phyloP scores from a whole-genome alignment of 2,113 vertebrate species.

The Cyprinus carpio region DNA sequence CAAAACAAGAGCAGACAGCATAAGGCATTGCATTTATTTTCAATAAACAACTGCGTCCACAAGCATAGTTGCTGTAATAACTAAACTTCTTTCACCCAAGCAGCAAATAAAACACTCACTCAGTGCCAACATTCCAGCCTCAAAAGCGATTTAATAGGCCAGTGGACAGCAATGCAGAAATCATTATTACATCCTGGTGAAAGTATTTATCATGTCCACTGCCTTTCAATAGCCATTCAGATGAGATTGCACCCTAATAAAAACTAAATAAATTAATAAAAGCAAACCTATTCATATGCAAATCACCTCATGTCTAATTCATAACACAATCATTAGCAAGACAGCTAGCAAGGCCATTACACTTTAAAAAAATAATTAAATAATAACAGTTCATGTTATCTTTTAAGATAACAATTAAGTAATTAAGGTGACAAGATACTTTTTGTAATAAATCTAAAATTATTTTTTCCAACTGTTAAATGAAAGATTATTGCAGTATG shows the following conservation, averaged over 20 bases:
- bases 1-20: not conserved
- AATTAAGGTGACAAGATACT: not conserved
- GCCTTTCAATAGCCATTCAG: slow-evolving; percentile 61
- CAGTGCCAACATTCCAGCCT: slow-evolving; percentile 71
- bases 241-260: not conserved
- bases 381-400: not conserved
- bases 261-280: slow-evolving; percentile 17
- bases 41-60: not conserved
- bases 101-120: slow-evolving; percentile 67
- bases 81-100: slow-evolving; percentile 57
- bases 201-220: slow-evolving; percentile 71
- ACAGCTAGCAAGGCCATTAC: slow-evolving; percentile 5
- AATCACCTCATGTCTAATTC: slow-evolving; percentile 59
- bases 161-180: slow-evolving; percentile 75
- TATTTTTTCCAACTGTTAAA: no score
- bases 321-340: slow-evolving; percentile 12
- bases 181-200: slow-evolving; percentile 72
- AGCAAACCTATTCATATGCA: slow-evolving; percentile 65
- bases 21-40: not conserved
- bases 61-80: not conserved
- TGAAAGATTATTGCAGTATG: not conserved
- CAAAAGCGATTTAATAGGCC: slow-evolving; percentile 77
- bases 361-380: not conserved
- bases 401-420: not conserved
- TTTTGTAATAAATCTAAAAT: no score